Conservation (phyloP, 1,140 invertebrate genomes). For the Plectrocnemia conspersa region DNA sequence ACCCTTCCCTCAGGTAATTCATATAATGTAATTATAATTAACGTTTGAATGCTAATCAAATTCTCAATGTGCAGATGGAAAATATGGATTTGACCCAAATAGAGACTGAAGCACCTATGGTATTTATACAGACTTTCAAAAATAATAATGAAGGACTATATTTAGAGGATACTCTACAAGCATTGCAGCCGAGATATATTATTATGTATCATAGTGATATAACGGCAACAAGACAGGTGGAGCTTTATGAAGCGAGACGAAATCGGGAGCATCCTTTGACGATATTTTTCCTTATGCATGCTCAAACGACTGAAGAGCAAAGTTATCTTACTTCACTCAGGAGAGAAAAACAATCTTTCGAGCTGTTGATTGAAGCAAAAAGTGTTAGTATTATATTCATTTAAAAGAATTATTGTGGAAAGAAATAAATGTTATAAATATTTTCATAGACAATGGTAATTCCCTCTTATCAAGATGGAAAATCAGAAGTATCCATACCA, state of each 20-base stretch:
- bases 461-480: constrained; percentile 86
- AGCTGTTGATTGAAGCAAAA: constrained; percentile 86
- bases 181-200: constrained; percentile 74
- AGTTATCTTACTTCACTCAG: constrained; percentile 84
- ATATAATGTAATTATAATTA: not conserved
- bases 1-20: constrained; percentile 59
- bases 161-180: constrained; percentile 60
- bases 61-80: constrained; percentile 51
- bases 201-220: constrained; percentile 90
- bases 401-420: not conserved
- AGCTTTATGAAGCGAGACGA: constrained; percentile 75
- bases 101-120: constrained; percentile 54
- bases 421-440: constrained; percentile 2
- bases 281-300: constrained; percentile 87
- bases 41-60: not conserved
- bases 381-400: constrained; percentile 59
- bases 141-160: constrained; percentile 64
- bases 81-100: constrained; percentile 61
- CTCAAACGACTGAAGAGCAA: constrained; percentile 92
- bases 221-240: constrained; percentile 79
- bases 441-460: constrained; percentile 79
- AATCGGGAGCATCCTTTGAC: constrained; percentile 56
- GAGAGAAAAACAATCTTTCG: constrained; percentile 92
- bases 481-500: constrained; percentile 51
- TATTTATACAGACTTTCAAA: constrained; percentile 74